phyloP scores from a whole-genome alignment of 2,888 invertebrate species.

The Stegana nigrithorax region DNA sequence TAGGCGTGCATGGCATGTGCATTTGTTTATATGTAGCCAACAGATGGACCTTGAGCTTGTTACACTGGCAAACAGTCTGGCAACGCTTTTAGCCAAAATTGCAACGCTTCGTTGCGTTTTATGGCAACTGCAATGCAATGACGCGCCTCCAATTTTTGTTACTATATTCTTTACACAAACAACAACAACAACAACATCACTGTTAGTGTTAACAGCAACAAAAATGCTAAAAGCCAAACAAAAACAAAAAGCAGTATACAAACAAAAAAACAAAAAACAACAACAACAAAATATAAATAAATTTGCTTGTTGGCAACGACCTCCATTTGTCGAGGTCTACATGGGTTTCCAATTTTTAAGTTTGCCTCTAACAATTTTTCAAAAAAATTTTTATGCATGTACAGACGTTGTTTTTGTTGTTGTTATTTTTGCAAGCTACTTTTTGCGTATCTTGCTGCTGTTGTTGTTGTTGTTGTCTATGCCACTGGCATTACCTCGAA shows the following conservation, averaged over 20 bases:
- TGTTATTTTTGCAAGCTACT: background rate
- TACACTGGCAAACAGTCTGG: conserved; percentile 7
- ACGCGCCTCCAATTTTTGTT: conserved; percentile 3
- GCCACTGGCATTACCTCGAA: conserved; percentile 41
- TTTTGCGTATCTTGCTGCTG: background rate
- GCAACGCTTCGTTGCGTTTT: conserved; percentile 13
- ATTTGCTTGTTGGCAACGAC: background rate
- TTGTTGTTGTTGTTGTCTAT: background rate
- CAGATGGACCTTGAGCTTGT: no score
- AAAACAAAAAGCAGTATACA: no score
- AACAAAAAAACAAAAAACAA: no score
- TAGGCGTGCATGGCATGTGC: no score
- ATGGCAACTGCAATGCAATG: background rate
- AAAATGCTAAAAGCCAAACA: no score
- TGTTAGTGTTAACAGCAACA: no score
- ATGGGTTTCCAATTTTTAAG: conserved; percentile 10
- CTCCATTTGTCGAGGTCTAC: conserved; percentile 15
- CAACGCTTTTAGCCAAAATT: conserved; percentile 6
- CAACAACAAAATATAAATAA: no score
- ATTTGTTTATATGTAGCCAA: no score
- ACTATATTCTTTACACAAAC: background rate
- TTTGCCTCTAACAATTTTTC: no score
- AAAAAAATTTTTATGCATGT: no score
- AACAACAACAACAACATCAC: no score
- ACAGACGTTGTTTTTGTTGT: background rate